These are phyloP conservation scores for Pipistrellus pipistrellus DNA, from an alignment of 2,797 vertebrate genomes.

Conservation along the genomic window DNA sequence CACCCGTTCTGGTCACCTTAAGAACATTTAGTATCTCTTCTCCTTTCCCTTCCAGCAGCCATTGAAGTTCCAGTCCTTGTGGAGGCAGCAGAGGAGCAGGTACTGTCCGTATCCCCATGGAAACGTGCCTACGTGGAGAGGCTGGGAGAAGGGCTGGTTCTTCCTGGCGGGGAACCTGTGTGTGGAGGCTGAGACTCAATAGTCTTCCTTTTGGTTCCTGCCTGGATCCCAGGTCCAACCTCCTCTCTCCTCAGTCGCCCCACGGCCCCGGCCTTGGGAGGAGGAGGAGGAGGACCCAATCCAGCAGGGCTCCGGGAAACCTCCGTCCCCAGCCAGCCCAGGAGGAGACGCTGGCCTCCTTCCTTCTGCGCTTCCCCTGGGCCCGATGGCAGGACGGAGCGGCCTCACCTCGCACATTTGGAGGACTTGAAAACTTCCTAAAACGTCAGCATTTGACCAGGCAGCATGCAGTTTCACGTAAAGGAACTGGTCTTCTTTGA, in stretches of 20 bases:
- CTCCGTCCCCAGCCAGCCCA: no score
- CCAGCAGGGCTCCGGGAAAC: background rate
- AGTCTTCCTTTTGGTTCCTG: background rate
- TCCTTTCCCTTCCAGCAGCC: background rate
- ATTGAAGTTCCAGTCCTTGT: background rate
- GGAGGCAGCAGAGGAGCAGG: background rate
- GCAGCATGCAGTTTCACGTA: no score
- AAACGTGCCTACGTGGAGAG: no score
- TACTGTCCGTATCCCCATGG: no score
- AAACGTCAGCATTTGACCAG: no score
- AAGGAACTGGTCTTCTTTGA: no score
- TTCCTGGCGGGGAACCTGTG: background rate
- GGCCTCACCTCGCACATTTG: no score
- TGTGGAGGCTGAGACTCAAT: no score
- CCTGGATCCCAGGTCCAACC: background rate
- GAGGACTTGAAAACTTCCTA: no score
- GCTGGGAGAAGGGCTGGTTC: background rate
- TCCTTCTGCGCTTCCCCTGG: no score
- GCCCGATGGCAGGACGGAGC: no score
- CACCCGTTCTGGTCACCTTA: background rate
- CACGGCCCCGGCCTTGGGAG: background rate
- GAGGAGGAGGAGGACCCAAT: background rate
- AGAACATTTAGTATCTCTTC: background rate
- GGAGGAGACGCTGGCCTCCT: fast-evolving
- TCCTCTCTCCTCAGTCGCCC: background rate